phyloP scores from a whole-genome alignment of 2,113 vertebrate genomes.

The Semnornis frantzii region DNA sequence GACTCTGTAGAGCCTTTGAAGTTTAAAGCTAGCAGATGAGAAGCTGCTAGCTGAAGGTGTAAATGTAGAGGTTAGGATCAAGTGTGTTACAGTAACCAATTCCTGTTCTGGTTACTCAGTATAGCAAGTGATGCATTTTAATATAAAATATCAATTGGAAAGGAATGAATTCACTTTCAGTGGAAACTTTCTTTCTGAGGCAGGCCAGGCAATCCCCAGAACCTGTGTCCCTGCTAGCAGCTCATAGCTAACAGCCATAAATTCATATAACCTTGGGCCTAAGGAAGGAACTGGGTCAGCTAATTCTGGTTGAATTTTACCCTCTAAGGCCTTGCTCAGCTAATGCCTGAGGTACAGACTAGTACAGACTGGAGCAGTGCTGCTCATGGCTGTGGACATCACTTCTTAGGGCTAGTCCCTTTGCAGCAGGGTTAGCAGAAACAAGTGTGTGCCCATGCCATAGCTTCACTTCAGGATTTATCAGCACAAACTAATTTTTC shows the following conservation, averaged over 20 bases:
- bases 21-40: background rate
- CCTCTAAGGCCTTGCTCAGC: background rate
- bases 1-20: background rate
- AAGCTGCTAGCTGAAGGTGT: background rate
- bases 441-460: accelerated
- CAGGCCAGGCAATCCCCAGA: background rate
- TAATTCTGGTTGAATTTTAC: background rate
- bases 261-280: background rate
- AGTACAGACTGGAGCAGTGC: background rate
- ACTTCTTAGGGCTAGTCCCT: background rate
- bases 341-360: background rate
- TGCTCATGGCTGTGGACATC: background rate
- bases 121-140: accelerated
- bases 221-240: accelerated
- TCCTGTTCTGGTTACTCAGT: background rate
- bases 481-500: background rate
- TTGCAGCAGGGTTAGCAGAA: background rate
- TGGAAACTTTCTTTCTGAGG: background rate
- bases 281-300: background rate
- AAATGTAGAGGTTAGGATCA: background rate
- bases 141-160: background rate
- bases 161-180: background rate
- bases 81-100: background rate
- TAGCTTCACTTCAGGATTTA: background rate
- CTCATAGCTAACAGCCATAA: accelerated